phyloP scores from a whole-genome alignment of 2,113 vertebrate species.

The Apeltes quadracus region DNA sequence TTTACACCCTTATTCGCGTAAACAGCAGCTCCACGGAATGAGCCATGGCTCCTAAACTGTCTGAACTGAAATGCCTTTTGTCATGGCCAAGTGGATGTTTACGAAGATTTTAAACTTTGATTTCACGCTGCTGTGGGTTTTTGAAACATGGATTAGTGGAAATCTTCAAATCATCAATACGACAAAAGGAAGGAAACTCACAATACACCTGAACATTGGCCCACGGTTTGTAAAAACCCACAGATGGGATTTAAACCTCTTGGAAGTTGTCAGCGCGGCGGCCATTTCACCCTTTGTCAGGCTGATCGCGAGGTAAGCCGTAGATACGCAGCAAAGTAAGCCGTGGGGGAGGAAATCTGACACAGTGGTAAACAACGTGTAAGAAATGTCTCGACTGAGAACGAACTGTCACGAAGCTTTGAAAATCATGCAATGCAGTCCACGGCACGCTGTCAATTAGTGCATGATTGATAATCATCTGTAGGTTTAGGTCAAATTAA shows the following conservation, averaged over 20 bases:
- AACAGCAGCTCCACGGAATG: slow-evolving; percentile 38
- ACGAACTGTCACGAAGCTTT: not conserved
- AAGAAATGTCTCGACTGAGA: not conserved
- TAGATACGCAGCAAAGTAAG: too few relatives aligned
- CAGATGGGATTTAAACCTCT: slow-evolving; percentile 6
- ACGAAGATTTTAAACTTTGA: slow-evolving; percentile 48
- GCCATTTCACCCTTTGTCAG: not conserved
- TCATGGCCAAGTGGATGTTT: slow-evolving; percentile 54
- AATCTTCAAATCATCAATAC: slow-evolving; percentile 58
- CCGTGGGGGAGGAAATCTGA: slow-evolving; percentile 24
- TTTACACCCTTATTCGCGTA: slow-evolving; percentile 19
- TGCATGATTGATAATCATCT: slow-evolving; percentile 7
- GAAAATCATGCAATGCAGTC: not conserved
- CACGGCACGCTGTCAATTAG: not conserved
- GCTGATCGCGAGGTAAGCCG: not conserved
- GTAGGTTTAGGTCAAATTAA: slow-evolving; percentile 4
- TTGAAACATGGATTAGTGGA: slow-evolving; percentile 31
- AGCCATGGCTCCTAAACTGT: slow-evolving; percentile 49
- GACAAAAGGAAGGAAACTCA: slow-evolving; percentile 45
- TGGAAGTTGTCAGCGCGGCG: not conserved
- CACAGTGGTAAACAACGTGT: slow-evolving; percentile 2
- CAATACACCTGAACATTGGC: not conserved
- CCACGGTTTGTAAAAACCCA: not conserved
- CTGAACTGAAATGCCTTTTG: slow-evolving; percentile 54
- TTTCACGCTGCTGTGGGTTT: slow-evolving; percentile 48